Evolutionary conservation across 2,113 vertebrate species (phyloP).

Genomic region (Malurus cyaneus): DNA sequence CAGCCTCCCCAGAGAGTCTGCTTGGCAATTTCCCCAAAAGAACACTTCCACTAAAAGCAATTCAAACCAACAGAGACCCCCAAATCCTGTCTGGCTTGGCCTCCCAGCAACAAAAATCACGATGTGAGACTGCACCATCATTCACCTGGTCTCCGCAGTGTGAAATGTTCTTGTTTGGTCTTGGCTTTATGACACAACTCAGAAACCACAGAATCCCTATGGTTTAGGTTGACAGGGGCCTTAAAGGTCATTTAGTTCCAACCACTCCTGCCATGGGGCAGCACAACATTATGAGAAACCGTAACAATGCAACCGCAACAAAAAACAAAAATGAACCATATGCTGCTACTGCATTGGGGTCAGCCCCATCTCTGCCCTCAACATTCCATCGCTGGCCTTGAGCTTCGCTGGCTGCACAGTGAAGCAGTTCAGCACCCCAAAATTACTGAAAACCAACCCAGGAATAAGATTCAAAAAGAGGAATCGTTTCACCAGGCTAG

Average conservation of each 20-base stretch:
- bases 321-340: neutral
- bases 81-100: neutral
- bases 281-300: accelerated
- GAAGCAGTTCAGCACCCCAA: neutral
- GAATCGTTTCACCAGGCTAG: neutral
- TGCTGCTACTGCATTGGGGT: neutral
- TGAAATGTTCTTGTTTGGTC: neutral
- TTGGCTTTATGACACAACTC: accelerated
- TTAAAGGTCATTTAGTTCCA: neutral
- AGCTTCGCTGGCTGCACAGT: neutral
- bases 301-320: accelerated
- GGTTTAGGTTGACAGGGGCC: neutral
- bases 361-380: neutral
- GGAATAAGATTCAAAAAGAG: neutral
- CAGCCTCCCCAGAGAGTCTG: accelerated
- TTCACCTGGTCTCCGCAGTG: accelerated
- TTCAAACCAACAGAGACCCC: neutral
- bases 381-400: accelerated
- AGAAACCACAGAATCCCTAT: neutral
- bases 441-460: neutral
- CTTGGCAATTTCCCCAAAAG: too few relatives aligned
- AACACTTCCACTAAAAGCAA: neutral
- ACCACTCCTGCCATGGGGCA: neutral
- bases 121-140: accelerated
- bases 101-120: neutral